Conservation (phyloP, 2,888 invertebrate species). For the Ophonus ardosiacus region DNA sequence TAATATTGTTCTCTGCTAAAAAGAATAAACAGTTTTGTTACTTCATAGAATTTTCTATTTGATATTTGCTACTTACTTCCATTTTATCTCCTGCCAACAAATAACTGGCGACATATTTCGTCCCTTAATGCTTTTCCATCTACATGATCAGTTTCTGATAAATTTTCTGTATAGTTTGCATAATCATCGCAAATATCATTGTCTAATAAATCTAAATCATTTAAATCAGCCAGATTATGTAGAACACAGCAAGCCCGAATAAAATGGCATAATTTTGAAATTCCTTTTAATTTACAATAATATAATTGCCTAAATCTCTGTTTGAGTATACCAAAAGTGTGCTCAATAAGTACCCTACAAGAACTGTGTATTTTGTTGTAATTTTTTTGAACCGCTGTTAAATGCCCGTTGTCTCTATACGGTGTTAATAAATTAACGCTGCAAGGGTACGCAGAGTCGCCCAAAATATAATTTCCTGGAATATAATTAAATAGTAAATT, state of each 20-base stretch:
- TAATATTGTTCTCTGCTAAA: no score
- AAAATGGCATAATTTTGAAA: conserved; percentile 42
- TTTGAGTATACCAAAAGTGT: conserved; percentile 50
- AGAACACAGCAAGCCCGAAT: conserved; percentile 51
- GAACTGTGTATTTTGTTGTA: conserved; percentile 45
- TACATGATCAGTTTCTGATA: neutral
- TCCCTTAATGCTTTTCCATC: conserved; percentile 6
- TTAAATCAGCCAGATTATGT: conserved; percentile 42
- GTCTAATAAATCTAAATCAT: neutral
- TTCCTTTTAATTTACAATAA: no score
- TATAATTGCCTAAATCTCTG: conserved; percentile 53
- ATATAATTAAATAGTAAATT: no score
- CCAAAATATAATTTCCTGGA: no score
- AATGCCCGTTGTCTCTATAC: conserved; percentile 51
- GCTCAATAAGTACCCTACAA: conserved; percentile 42
- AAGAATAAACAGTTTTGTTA: no score
- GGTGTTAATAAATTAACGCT: conserved; percentile 8
- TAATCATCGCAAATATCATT: neutral
- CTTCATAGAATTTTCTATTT: no score
- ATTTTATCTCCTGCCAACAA: no score
- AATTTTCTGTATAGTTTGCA: neutral
- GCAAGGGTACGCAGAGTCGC: conserved; percentile 49
- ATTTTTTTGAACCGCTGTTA: conserved; percentile 39
- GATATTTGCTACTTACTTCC: no score
- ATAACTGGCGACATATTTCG: no score